Evolutionary conservation across 1,140 invertebrate species (phyloP).

Genomic region (Caenorhabditis brenneri): DNA sequence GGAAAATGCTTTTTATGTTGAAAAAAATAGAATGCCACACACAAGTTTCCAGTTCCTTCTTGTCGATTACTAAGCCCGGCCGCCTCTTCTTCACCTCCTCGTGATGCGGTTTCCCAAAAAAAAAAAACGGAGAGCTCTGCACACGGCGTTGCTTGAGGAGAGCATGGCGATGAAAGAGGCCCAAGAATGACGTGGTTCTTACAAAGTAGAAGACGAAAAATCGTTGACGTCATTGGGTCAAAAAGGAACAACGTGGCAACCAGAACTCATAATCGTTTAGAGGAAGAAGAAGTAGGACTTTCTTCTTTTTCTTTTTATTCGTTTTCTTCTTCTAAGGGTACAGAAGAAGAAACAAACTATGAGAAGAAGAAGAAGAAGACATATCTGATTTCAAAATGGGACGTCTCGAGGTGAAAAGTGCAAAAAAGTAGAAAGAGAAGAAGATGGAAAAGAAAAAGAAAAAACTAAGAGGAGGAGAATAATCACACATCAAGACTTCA

Average conservation of each 20-base stretch:
- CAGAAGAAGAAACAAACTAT: background rate
- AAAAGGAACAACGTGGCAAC: slow-evolving; percentile 10
- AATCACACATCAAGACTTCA: slow-evolving; percentile 3
- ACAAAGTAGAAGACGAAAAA: slow-evolving; percentile 14
- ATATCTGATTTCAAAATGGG: background rate
- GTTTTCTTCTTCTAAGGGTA: background rate
- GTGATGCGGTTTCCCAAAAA: slow-evolving; percentile 20
- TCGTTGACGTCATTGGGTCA: slow-evolving; percentile 37
- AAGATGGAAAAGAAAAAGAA: too few relatives aligned
- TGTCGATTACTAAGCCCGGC: slow-evolving; percentile 34
- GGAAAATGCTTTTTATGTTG: too few relatives aligned
- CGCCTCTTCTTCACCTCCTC: slow-evolving; percentile 34
- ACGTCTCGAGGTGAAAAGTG: background rate
- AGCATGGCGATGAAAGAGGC: slow-evolving; percentile 13
- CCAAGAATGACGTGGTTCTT: slow-evolving; percentile 34
- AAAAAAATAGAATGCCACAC: slow-evolving; percentile 7
- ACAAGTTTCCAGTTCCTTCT: slow-evolving; percentile 8
- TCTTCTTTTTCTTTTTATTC: background rate
- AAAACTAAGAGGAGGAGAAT: too few relatives aligned
- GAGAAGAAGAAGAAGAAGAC: background rate
- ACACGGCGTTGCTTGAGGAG: slow-evolving; percentile 4
- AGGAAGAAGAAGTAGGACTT: background rate
- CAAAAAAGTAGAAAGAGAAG: background rate
- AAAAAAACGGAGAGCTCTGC: slow-evolving; percentile 21
- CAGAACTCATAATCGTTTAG: background rate